Evolutionary conservation across 2,113 vertebrate species (phyloP).

Genomic region (Ancistrus triradiatus): DNA sequence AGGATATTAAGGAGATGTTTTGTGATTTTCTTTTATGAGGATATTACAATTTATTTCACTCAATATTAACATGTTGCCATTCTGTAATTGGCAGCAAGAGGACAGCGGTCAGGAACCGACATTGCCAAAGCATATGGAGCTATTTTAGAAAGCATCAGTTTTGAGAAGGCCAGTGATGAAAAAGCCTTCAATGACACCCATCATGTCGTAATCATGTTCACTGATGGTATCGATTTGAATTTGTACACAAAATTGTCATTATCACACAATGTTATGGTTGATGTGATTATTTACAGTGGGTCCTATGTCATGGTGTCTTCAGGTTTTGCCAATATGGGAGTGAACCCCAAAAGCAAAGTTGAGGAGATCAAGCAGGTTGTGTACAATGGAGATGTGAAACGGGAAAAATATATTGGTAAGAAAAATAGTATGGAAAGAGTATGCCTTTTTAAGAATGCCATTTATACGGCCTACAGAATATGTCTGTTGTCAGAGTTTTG

Average conservation of each 20-base stretch:
- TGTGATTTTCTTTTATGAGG: too few species aligned
- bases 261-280: background rate
- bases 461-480: too few species aligned
- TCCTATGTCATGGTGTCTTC: background rate
- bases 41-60: background rate
- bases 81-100: slow-evolving; percentile 31
- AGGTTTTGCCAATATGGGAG: slow-evolving; percentile 68
- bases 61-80: background rate
- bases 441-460: too few species aligned
- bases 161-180: slow-evolving; percentile 29
- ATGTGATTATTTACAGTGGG: background rate
- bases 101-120: slow-evolving; percentile 56
- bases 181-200: slow-evolving; percentile 47
- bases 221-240: slow-evolving; percentile 60
- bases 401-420: slow-evolving; percentile 60
- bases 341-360: slow-evolving; percentile 46
- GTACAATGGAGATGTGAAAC: slow-evolving; percentile 31
- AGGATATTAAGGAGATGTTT: too few species aligned
- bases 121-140: slow-evolving; percentile 45
- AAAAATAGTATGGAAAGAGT: too few species aligned
- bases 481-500: too few species aligned
- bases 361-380: slow-evolving; percentile 53
- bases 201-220: slow-evolving; percentile 64
- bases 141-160: slow-evolving; percentile 47
- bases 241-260: background rate